A percentile compares a stretch with the other conserved stretches of the same genome.
Evolutionary conservation across 2,113 vertebrate genomes (phyloP).

Genomic region (Ploceus nigricollis): DNA sequence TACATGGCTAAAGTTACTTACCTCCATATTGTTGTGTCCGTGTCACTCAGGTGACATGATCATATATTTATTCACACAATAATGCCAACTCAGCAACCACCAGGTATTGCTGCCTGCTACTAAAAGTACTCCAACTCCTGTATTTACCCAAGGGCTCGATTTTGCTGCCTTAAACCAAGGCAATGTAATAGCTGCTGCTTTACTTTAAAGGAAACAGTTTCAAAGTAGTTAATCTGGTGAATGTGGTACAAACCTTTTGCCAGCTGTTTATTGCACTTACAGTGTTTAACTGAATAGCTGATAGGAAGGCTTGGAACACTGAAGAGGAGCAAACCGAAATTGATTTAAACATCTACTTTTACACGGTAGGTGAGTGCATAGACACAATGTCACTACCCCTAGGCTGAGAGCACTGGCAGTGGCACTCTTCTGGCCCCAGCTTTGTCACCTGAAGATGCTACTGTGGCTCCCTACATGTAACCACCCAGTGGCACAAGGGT

Average conservation of each 20-base stretch:
- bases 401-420: neutral
- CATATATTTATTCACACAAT: neutral
- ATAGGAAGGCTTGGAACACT: neutral
- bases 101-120: neutral
- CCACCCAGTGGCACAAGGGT: neutral
- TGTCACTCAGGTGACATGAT: neutral
- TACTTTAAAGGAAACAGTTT: neutral
- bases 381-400: neutral
- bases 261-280: neutral
- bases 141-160: neutral
- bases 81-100: neutral
- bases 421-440: neutral
- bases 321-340: neutral
- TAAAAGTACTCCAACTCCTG: neutral
- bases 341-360: neutral
- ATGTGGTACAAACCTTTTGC: neutral
- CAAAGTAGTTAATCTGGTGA: neutral
- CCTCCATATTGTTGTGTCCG: neutral
- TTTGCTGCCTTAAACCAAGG: neutral
- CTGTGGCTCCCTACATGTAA: neutral
- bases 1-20: neutral
- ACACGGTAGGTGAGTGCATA: neutral
- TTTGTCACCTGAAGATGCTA: neutral
- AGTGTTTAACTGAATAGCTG: neutral
- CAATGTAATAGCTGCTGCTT: neutral